Evolutionary conservation across 2,888 invertebrate species (phyloP), one percentile per base, ranked within the genome.

Genomic region (Horisme vitalbata): DNA sequence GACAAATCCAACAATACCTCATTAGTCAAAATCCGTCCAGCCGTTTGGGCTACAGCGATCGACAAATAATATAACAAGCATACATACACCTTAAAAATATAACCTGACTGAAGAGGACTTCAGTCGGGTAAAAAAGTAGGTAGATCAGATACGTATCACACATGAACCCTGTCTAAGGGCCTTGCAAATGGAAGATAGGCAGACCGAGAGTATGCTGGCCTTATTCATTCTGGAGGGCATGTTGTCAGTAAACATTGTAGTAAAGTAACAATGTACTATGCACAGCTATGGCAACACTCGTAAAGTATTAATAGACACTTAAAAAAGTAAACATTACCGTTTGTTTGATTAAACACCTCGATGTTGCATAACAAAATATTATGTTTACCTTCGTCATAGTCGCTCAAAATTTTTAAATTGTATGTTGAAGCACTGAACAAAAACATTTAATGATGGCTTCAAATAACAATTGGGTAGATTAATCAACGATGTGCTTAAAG

Each of bases 281-380:
- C n/a, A 24, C 18, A 18, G 26, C 9, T 26, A 10, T 26, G 18
- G 18, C 18, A 20, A 44, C 32, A 36, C 36, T 31, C 33, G 9
- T 47, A 44, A 41, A 41, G 34, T 44, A 32, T 46, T 45, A 36
- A 31, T 43, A 43, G 43, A 28, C 34, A 35, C 50, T 46, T 46
- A 39, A 31, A 18, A 44, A 26, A 33, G 32, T 13, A 43, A 41
- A 45, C 38, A 47, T 13, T 26, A 33, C 7, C 27, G 33, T 34
- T 39, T 34, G 45, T 44, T 44, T 44, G 44, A 30, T 15, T 50
- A 34, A 47, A 44, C 41, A 26, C 6, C 20, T 7, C 9, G 20
- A 47, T 50, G 18, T 18, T 18, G 18, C 26, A 35, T 36, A 33
- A 34, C 8, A 20, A 14, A 12, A 15, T 14, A 27, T 35, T 35